A percentile compares a stretch with the other conserved stretches of the same genome.
Conservation (phyloP, 2,113 vertebrate species). For the Lipophrys pholis region DNA sequence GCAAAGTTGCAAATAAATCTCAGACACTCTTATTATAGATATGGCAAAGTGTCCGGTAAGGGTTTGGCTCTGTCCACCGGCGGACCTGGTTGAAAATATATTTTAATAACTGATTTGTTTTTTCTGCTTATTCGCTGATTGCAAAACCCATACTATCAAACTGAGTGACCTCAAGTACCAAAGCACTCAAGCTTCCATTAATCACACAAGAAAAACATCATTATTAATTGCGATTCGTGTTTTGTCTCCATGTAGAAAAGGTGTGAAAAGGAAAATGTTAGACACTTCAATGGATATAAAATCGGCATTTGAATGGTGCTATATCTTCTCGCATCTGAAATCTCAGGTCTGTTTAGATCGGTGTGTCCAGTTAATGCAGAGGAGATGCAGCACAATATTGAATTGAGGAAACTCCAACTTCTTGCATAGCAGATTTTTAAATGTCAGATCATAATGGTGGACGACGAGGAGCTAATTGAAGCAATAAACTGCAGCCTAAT, state of each 20-base stretch:
- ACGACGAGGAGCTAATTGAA: neutral
- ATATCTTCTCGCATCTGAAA: too few relatives aligned
- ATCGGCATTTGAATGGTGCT: too few relatives aligned
- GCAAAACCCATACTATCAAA: slow-evolving; percentile 28
- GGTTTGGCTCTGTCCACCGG: slow-evolving; percentile 7
- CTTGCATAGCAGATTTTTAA: too few relatives aligned
- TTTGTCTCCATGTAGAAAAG: slow-evolving; percentile 6
- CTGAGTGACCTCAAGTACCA: slow-evolving; percentile 19
- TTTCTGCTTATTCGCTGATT: slow-evolving; percentile 22
- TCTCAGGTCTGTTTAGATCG: too few relatives aligned
- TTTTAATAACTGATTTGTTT: slow-evolving; percentile 45
- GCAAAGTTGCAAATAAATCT: slow-evolving; percentile 37
- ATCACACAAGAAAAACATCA: slow-evolving; percentile 28
- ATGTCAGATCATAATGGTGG: neutral
- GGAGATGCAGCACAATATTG: neutral
- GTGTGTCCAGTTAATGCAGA: slow-evolving; percentile 13
- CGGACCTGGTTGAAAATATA: neutral
- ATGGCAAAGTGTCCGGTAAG: slow-evolving; percentile 27
- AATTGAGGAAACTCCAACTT: too few relatives aligned
- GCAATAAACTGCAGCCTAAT: neutral
- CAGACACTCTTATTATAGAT: slow-evolving; percentile 5
- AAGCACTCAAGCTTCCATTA: slow-evolving; percentile 29
- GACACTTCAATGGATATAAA: rapidly evolving
- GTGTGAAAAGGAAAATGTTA: neutral
- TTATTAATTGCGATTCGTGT: neutral